These are phyloP conservation scores for Orussus abietinus DNA, from an alignment of 1,140 invertebrate genomes.

Conservation along the genomic window DNA sequence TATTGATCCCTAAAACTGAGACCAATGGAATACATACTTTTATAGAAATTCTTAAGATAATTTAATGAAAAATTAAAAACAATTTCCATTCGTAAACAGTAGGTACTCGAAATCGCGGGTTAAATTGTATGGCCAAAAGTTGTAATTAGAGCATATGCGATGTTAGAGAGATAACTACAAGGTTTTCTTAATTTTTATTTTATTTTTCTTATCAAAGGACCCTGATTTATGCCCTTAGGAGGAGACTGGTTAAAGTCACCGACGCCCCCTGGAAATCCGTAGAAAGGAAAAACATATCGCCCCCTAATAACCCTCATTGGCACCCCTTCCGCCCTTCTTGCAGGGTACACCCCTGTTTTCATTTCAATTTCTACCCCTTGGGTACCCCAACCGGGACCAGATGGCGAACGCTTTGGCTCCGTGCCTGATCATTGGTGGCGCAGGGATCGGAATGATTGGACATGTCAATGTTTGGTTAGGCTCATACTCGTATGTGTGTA, in stretches of 20 bases:
- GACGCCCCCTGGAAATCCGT: slow-evolving; percentile 33
- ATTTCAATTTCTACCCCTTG: slow-evolving; percentile 51
- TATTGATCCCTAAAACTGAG: no score
- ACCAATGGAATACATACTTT: no score
- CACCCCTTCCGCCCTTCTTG: slow-evolving; percentile 37
- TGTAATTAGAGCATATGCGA: no score
- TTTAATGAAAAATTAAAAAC: no score
- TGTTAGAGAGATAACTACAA: slow-evolving; percentile 4
- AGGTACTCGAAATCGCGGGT: no score
- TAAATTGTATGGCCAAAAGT: no score
- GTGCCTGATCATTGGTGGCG: slow-evolving; percentile 22
- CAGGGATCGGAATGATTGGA: slow-evolving; percentile 50
- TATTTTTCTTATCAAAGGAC: no score
- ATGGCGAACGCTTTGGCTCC: slow-evolving; percentile 35
- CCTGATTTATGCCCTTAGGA: no score
- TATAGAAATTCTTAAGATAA: no score
- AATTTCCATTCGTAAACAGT: no score
- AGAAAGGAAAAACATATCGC: slow-evolving; percentile 52
- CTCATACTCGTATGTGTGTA: slow-evolving; percentile 35
- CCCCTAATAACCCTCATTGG: slow-evolving; percentile 54
- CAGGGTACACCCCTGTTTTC: slow-evolving; percentile 42
- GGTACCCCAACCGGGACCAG: slow-evolving; percentile 35
- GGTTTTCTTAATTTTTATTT: no score
- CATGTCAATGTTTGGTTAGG: slow-evolving; percentile 53
- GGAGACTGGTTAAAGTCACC: slow-evolving; percentile 6